Evolutionary conservation across 2,888 invertebrate genomes (phyloP).

Genomic region (Campaea margaritaria): DNA sequence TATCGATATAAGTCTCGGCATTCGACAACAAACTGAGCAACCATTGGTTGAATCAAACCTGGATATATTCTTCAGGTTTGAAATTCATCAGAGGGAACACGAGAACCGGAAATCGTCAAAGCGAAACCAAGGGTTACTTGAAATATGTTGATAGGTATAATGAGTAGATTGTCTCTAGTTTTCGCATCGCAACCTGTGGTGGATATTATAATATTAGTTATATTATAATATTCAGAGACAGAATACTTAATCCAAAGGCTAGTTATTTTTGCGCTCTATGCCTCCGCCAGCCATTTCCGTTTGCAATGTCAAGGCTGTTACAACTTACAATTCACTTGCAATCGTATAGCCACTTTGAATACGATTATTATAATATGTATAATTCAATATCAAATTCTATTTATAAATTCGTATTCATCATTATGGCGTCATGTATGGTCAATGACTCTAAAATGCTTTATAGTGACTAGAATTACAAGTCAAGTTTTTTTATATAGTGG

Average conservation of each 20-base stretch:
- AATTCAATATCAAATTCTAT: conserved; percentile 16
- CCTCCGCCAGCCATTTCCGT: conserved; percentile 46
- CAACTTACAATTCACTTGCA: conserved; percentile 42
- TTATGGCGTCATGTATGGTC: conserved; percentile 20
- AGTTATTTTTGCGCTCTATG: neutral
- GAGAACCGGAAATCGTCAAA: no score
- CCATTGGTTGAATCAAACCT: no score
- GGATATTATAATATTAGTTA: no score
- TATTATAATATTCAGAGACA: no score
- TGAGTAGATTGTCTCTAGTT: neutral
- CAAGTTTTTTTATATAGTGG: conserved; percentile 6
- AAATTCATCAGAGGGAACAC: no score
- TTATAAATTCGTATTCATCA: conserved; percentile 21
- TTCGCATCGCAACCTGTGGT: neutral
- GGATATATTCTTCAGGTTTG: no score
- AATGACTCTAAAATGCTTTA: conserved; percentile 29
- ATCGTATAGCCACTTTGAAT: conserved; percentile 16
- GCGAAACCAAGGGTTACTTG: no score
- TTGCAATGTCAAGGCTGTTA: conserved; percentile 62
- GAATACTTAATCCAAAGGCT: neutral
- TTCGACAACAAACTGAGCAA: no score
- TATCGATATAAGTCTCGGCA: no score
- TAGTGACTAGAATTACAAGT: conserved; percentile 35
- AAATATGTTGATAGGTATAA: no score
- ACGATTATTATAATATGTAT: conserved; percentile 5